Evolutionary conservation across 2,888 invertebrate genomes (phyloP).

Genomic region (Sipha maydis): DNA sequence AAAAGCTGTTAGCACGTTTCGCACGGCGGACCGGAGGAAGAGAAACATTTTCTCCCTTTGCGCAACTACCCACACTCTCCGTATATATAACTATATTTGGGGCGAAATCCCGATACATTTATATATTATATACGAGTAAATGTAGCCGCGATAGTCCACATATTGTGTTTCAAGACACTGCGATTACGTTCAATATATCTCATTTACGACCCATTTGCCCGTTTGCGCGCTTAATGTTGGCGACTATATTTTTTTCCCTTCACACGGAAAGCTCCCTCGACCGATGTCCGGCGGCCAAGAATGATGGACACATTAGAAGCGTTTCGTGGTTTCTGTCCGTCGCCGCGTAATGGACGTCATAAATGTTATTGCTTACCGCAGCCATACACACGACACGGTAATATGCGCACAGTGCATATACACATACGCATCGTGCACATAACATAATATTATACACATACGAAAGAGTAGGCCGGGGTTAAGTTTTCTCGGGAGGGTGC

Average conservation of each 20-base stretch:
- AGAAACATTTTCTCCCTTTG: neutral
- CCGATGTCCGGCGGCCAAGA: conserved; percentile 14
- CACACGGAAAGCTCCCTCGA: neutral
- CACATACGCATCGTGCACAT: neutral
- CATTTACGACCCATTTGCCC: conserved; percentile 48
- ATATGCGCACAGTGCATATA: neutral
- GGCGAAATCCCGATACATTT: neutral
- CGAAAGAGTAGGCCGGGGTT: neutral
- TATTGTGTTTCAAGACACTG: conserved; percentile 7
- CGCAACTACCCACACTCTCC: neutral
- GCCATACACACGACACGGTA: neutral
- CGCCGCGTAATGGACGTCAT: conserved; percentile 45
- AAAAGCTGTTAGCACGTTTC: conserved; percentile 45
- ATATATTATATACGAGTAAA: neutral
- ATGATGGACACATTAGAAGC: conserved; percentile 44
- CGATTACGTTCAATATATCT: conserved; percentile 50
- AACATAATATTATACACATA: neutral
- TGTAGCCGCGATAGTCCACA: neutral
- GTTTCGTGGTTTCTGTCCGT: conserved; percentile 26
- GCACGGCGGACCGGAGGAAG: neutral
- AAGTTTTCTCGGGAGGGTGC: conserved; percentile 33
- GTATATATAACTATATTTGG: no score
- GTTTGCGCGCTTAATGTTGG: neutral
- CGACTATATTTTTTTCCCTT: conserved; percentile 10
- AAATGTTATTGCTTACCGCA: conserved; percentile 27